A percentile compares a stretch with the other conserved stretches of the same genome.
Conservation (phyloP, 2,888 invertebrate genomes). For the Germaria angustata region DNA sequence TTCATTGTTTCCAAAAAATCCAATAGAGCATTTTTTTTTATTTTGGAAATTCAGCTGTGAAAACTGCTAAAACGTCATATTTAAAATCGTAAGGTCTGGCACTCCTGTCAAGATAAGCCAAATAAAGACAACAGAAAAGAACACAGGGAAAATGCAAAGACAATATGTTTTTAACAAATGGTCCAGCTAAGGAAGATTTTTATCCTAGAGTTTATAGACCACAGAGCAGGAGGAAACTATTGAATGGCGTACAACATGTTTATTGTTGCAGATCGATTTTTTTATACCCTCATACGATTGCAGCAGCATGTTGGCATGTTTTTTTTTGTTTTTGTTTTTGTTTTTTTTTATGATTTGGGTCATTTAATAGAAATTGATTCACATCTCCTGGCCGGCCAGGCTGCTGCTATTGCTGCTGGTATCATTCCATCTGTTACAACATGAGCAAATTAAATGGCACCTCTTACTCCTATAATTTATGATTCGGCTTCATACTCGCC, state of each 20-base stretch:
- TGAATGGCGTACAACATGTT: conserved; percentile 35
- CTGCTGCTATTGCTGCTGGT: conserved; percentile 16
- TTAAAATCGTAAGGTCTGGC: no score
- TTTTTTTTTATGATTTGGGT: conserved; percentile 50
- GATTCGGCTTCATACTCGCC: conserved; percentile 26
- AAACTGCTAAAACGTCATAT: no score
- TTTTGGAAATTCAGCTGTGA: no score
- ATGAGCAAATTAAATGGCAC: conserved; percentile 70
- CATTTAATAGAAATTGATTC: conserved; percentile 55
- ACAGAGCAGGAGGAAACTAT: neutral
- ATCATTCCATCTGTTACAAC: conserved; percentile 63
- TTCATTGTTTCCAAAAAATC: no score
- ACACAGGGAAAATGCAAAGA: conserved; percentile 14
- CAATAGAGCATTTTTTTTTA: no score
- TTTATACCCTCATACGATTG: conserved; percentile 11
- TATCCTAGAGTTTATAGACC: conserved; percentile 34
- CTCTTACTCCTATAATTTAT: conserved; percentile 66
- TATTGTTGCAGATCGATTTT: conserved; percentile 29
- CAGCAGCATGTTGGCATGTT: conserved; percentile 34
- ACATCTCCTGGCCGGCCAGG: conserved; percentile 26
- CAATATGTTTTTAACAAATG: conserved; percentile 56
- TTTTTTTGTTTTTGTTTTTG: no score
- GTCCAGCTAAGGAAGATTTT: conserved; percentile 35
- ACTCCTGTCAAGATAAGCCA: neutral
- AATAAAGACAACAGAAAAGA: neutral